These are phyloP conservation scores for Cerastoderma edule DNA, from an alignment of 2,888 invertebrate species.

Conservation along the genomic window DNA sequence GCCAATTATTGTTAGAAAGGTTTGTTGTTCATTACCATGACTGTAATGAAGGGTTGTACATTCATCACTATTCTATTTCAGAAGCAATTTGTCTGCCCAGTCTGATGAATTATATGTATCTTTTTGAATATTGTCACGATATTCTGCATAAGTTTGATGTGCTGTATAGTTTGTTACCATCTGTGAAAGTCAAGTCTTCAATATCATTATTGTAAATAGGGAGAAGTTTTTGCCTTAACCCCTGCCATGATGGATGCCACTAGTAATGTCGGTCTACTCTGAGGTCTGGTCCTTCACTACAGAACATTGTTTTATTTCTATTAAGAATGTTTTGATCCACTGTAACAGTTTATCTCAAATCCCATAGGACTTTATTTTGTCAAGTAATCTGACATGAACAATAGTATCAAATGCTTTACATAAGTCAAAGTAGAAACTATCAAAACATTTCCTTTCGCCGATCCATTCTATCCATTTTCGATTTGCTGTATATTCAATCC, in stretches of 20 bases:
- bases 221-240: slow-evolving; percentile 33
- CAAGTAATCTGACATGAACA: slow-evolving; percentile 23
- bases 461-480: slow-evolving; percentile 28
- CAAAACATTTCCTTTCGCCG: slow-evolving; percentile 28
- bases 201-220: slow-evolving; percentile 40
- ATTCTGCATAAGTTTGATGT: background rate
- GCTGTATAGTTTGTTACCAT: slow-evolving; percentile 39
- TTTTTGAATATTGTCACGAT: slow-evolving; percentile 1
- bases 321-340: slow-evolving; percentile 38
- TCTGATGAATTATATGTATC: slow-evolving; percentile 9
- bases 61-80: background rate
- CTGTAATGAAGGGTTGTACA: background rate
- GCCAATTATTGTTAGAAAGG: slow-evolving; percentile 11
- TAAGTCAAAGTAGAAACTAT: slow-evolving; percentile 38
- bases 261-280: slow-evolving; percentile 29
- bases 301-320: slow-evolving; percentile 29
- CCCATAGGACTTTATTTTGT: slow-evolving; percentile 36
- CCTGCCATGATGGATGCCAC: slow-evolving; percentile 50
- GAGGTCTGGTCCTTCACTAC: slow-evolving; percentile 36
- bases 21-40: background rate
- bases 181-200: slow-evolving; percentile 36
- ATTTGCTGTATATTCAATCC: background rate
- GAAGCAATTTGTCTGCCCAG: background rate
- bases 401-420: slow-evolving; percentile 37
- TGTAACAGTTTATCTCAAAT: slow-evolving; percentile 24